These are phyloP conservation scores for Fissipunctia ypsillon DNA, from an alignment of 2,888 invertebrate genomes.

Conservation along the genomic window DNA sequence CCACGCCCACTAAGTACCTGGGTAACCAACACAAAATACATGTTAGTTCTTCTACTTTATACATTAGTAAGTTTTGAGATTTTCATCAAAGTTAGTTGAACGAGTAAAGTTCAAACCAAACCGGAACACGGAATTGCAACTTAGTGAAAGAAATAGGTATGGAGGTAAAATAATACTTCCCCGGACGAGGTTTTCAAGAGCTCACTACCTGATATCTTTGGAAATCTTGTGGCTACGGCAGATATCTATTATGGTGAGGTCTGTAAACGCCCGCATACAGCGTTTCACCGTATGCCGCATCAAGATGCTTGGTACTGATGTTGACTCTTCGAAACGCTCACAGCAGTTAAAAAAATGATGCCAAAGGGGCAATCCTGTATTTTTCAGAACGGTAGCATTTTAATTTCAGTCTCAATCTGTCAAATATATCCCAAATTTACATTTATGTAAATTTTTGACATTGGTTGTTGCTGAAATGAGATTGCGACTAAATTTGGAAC, in stretches of 20 bases:
- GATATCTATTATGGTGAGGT: not conserved
- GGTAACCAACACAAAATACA: conserved; percentile 84
- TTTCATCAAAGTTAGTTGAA: not conserved
- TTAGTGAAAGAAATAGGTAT: not conserved
- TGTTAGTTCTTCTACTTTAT: not conserved
- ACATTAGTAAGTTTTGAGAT: not conserved
- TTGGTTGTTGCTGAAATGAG: not conserved
- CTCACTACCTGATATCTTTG: not conserved
- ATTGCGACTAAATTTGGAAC: not conserved
- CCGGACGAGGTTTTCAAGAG: too few species aligned
- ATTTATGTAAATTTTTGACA: not conserved
- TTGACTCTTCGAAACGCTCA: not conserved
- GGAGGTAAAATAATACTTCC: too few species aligned
- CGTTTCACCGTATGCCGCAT: not conserved
- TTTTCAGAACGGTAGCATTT: not conserved
- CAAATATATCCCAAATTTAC: not conserved
- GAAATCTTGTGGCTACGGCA: not conserved
- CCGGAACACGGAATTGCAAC: not conserved
- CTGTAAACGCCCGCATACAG: too few species aligned
- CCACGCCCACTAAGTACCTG: conserved; percentile 95
- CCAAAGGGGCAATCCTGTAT: not conserved
- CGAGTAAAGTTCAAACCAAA: not conserved
- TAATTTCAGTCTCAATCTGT: not conserved
- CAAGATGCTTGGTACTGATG: not conserved
- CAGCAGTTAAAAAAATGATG: not conserved